A percentile compares a stretch with the other conserved stretches of the same genome.
Evolutionary conservation across 1,140 invertebrate species (phyloP).

Genomic region (Paracyclopina nana): DNA sequence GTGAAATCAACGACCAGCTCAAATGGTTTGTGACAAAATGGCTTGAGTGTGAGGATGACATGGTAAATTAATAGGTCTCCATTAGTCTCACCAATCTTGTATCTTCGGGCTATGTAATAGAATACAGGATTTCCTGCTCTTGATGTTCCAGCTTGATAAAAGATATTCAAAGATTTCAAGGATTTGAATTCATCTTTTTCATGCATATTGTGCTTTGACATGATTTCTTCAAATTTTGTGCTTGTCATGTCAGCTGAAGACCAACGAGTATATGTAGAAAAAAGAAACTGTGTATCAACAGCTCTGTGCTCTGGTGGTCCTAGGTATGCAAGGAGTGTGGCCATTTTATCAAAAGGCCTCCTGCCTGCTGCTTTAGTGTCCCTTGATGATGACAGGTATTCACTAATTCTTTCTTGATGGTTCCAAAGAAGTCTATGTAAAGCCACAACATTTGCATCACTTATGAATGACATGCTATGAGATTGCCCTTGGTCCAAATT

Average conservation of each 20-base stretch:
- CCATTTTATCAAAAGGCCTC: constrained; percentile 95
- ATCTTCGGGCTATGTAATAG: constrained; percentile 89
- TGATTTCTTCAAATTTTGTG: constrained; percentile 91
- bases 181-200: constrained; percentile 96
- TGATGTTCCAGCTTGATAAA: constrained; percentile 87
- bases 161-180: constrained; percentile 86
- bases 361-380: constrained; percentile 50
- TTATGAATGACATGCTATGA: constrained; percentile 86
- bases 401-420: constrained; percentile 78
- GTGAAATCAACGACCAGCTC: constrained; percentile 92
- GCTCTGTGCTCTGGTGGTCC: constrained; percentile 93
- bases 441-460: constrained; percentile 84
- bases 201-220: constrained; percentile 94
- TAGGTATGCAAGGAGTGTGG: constrained; percentile 79
- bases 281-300: constrained; percentile 65
- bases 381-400: constrained; percentile 11
- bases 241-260: constrained; percentile 90
- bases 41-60: constrained; percentile 85
- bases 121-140: constrained; percentile 83
- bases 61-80: constrained; percentile 90
- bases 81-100: constrained; percentile 92
- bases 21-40: constrained; percentile 85
- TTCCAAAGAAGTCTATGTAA: constrained; percentile 84
- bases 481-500: constrained; percentile 54
- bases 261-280: constrained; percentile 35